phyloP scores from a whole-genome alignment of 2,113 vertebrate genomes.

The Microcebus jonahi region DNA sequence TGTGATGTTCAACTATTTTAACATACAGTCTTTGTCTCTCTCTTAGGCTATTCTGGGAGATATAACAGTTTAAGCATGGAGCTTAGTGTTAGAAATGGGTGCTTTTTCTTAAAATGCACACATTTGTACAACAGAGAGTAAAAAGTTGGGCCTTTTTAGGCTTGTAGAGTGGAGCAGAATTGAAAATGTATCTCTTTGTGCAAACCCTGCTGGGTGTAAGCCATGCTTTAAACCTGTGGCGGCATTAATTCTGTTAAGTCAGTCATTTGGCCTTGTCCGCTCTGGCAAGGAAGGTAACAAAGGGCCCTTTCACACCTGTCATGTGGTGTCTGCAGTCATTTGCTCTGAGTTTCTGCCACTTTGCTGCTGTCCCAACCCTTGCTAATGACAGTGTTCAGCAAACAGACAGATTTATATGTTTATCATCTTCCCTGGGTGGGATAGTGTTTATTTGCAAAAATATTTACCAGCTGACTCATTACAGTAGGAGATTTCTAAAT shows the following conservation, averaged over 20 bases:
- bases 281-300: neutral
- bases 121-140: neutral
- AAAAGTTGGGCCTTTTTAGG: neutral
- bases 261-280: neutral
- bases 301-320: neutral
- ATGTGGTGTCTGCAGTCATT: neutral
- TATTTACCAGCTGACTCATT: neutral
- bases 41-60: neutral
- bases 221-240: neutral
- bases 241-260: neutral
- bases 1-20: neutral
- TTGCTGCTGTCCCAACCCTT: neutral
- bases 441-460: neutral
- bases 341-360: conserved; percentile 20
- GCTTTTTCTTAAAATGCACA: neutral
- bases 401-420: neutral
- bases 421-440: neutral
- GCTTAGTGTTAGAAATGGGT: neutral
- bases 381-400: conserved; percentile 21
- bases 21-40: neutral
- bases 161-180: neutral
- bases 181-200: neutral
- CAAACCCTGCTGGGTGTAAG: neutral
- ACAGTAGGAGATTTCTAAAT: neutral
- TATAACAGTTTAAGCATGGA: neutral